These are phyloP conservation scores for Canis aureus DNA, from an alignment of 2,113 vertebrate species.

Conservation along the genomic window DNA sequence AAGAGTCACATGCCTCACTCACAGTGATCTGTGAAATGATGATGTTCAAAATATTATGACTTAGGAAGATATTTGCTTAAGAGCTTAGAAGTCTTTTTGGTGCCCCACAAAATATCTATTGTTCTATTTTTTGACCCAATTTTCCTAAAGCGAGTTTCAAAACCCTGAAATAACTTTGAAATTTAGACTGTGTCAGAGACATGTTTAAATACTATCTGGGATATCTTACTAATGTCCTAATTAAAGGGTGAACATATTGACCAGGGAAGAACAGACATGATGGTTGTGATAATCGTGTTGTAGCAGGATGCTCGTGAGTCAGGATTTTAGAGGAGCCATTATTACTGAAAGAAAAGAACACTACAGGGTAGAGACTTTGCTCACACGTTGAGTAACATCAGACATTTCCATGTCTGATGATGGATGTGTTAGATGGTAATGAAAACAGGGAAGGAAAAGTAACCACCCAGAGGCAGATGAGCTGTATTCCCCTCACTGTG, in stretches of 20 bases:
- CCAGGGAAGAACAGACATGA: not conserved
- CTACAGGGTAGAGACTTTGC: not conserved
- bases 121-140: conserved; percentile 80
- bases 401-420: not conserved
- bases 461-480: not conserved
- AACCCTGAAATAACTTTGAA: conserved; percentile 55
- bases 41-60: conserved; percentile 33
- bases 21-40: not conserved
- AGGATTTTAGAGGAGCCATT: not conserved
- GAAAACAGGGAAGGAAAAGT: not conserved
- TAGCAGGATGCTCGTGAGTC: not conserved
- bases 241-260: not conserved
- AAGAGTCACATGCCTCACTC: not conserved
- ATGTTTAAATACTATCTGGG: conserved; percentile 25
- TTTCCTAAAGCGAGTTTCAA: conserved; percentile 63
- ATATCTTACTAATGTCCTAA: conserved; percentile 5
- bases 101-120: conserved; percentile 69
- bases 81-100: not conserved
- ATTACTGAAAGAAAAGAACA: not conserved
- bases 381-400: not conserved
- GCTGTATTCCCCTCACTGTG: not conserved
- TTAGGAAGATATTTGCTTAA: conserved; percentile 28
- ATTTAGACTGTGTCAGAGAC: conserved; percentile 53
- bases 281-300: not conserved
- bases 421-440: not conserved